Evolutionary conservation across 2,113 vertebrate species (phyloP).

Genomic region (Potamarius usumacintae): DNA sequence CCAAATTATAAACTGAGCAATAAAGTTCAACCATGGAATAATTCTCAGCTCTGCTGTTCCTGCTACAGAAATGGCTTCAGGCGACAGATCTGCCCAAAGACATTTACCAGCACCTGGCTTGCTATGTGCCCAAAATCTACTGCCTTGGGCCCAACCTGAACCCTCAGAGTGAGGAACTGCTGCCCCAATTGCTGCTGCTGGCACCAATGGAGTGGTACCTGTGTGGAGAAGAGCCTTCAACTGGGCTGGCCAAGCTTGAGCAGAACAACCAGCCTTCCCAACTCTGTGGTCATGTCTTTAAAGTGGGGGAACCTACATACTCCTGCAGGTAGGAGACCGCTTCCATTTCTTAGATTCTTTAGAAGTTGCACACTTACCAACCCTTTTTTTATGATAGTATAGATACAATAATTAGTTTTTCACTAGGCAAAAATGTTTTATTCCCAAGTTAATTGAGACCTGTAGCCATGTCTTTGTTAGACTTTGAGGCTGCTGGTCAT

Average conservation of each 20-base stretch:
- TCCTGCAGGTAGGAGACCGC: slow-evolving; percentile 87
- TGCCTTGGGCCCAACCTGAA: slow-evolving; percentile 85
- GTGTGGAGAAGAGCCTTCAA: slow-evolving; percentile 85
- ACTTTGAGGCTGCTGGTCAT: neutral
- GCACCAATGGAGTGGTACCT: slow-evolving; percentile 94
- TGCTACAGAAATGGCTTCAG: slow-evolving; percentile 85
- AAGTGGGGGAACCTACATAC: slow-evolving; percentile 96
- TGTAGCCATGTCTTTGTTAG: neutral
- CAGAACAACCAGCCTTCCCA: slow-evolving; percentile 88
- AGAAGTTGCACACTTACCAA: neutral
- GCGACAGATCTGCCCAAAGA: slow-evolving; percentile 84
- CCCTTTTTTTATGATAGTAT: neutral
- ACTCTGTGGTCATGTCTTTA: slow-evolving; percentile 95
- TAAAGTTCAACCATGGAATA: neutral
- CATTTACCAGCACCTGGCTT: slow-evolving; percentile 86
- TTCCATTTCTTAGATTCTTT: neutral
- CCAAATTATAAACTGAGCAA: neutral
- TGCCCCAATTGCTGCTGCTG: slow-evolving; percentile 84
- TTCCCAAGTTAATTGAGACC: neutral
- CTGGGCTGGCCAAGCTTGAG: slow-evolving; percentile 85
- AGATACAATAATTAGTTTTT: neutral
- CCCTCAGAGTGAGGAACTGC: slow-evolving; percentile 86
- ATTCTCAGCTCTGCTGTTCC: neutral
- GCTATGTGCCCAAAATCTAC: slow-evolving; percentile 90
- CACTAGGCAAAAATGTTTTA: neutral